A percentile compares a stretch with the other conserved stretches of the same genome.
Evolutionary conservation across 2,888 invertebrate species (phyloP).

Genomic region (Fragum whitleyi): DNA sequence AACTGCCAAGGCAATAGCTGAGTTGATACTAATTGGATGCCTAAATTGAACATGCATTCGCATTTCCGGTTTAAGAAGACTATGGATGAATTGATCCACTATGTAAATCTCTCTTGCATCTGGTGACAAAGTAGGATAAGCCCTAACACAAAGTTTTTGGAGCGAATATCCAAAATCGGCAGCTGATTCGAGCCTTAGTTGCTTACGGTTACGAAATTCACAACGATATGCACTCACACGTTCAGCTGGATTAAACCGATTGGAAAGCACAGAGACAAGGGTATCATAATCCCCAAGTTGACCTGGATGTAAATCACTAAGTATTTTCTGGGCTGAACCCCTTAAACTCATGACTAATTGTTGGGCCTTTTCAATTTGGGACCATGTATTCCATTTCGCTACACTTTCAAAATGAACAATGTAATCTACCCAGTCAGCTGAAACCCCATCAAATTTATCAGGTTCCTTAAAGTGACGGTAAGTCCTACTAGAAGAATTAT

Average conservation of each 20-base stretch:
- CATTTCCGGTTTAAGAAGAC: too few species aligned
- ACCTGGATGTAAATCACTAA: slow-evolving; percentile 21
- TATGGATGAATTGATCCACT: too few species aligned
- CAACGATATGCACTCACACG: slow-evolving; percentile 25
- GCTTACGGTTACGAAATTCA: slow-evolving; percentile 39
- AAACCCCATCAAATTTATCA: slow-evolving; percentile 60
- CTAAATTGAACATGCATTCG: too few species aligned
- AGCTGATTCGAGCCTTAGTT: slow-evolving; percentile 16
- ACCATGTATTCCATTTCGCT: too few species aligned
- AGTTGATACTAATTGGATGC: too few species aligned
- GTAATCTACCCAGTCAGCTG: slow-evolving; percentile 61
- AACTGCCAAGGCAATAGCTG: too few species aligned
- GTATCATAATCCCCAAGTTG: slow-evolving; percentile 10
- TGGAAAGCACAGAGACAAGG: background rate
- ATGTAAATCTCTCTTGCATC: slow-evolving; percentile 35
- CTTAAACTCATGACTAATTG: slow-evolving; percentile 25
- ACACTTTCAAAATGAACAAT: slow-evolving; percentile 64
- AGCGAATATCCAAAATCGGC: slow-evolving; percentile 39
- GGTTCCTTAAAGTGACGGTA: slow-evolving; percentile 47
- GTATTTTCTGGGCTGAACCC: slow-evolving; percentile 24
- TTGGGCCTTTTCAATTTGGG: slow-evolving; percentile 24
- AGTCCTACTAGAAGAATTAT: background rate
- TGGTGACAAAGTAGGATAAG: slow-evolving; percentile 22
- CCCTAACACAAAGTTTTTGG: slow-evolving; percentile 36
- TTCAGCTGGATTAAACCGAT: slow-evolving; percentile 16